Percentiles rank a stretch among this genome's conserved stretches.
These are phyloP conservation scores for Listronotus bonariensis DNA, from an alignment of 1,140 invertebrate genomes.

Conservation along the genomic window DNA sequence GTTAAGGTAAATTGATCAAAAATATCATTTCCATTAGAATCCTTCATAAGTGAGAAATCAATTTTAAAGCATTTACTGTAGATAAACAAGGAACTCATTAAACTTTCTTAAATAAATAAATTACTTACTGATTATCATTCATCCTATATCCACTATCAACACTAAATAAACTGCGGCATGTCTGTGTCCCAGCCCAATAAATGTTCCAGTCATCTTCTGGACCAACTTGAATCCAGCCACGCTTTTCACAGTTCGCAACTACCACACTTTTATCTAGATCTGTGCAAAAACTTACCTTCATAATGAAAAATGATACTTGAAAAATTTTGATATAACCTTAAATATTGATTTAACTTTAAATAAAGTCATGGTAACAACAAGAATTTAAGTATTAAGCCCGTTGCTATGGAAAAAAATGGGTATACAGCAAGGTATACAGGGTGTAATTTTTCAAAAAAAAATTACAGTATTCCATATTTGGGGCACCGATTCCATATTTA, in stretches of 20 bases:
- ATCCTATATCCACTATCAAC: conserved; percentile 90
- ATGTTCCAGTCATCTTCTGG: conserved; percentile 97
- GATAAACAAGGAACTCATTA: too few species aligned
- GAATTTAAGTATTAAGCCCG: too few species aligned
- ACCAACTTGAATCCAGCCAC: conserved; percentile 88
- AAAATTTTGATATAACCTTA: conserved; percentile 24
- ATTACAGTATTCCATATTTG: too few species aligned
- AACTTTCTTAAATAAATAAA: conserved; percentile 1
- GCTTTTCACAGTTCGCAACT: conserved; percentile 90
- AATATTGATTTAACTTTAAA: conserved; percentile 19
- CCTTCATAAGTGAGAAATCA: too few species aligned
- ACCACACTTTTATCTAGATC: conserved; percentile 96
- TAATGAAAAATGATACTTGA: conserved; percentile 42
- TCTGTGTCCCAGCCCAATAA: conserved; percentile 92
- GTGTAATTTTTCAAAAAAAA: too few species aligned
- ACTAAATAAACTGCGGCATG: conserved; percentile 88
- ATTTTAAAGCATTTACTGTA: too few species aligned
- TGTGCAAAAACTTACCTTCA: conserved; percentile 81
- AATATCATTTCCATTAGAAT: too few species aligned
- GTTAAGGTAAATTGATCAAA: too few species aligned
- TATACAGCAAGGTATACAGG: too few species aligned
- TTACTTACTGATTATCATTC: conserved; percentile 84
- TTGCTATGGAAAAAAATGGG: too few species aligned
- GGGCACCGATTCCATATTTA: too few species aligned
- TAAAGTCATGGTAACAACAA: background rate